phyloP scores from a whole-genome alignment of 2,888 invertebrate genomes.

The Alloscopus bannaensis region DNA sequence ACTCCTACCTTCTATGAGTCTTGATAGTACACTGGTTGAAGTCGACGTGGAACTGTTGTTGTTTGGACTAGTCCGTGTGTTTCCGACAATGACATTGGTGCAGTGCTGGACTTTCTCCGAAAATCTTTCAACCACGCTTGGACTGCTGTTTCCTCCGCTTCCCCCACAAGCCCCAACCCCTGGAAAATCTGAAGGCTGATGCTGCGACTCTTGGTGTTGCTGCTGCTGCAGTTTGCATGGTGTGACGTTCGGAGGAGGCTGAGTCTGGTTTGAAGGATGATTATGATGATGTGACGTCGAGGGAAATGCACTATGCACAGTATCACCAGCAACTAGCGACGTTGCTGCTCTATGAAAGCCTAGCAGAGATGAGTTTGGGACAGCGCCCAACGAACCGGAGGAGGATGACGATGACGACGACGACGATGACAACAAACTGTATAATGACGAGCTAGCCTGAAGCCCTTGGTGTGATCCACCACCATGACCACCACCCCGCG shows the following conservation, averaged over 20 bases:
- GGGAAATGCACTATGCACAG: slow-evolving; percentile 63
- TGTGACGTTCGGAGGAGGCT: slow-evolving; percentile 45
- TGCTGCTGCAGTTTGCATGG: slow-evolving; percentile 43
- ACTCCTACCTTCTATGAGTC: slow-evolving; percentile 65
- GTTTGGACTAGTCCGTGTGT: slow-evolving; percentile 67
- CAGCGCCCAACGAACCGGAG: slow-evolving; percentile 38
- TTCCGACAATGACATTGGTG: slow-evolving; percentile 64
- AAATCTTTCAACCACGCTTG: slow-evolving; percentile 60
- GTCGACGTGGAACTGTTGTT: slow-evolving; percentile 61
- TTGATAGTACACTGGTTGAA: slow-evolving; percentile 65
- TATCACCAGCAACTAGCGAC: slow-evolving; percentile 65
- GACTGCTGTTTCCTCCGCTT: slow-evolving; percentile 36
- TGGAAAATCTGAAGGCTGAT: slow-evolving; percentile 29
- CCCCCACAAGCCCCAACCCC: slow-evolving; percentile 43
- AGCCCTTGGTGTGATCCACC: slow-evolving; percentile 36
- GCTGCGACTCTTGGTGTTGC: not conserved
- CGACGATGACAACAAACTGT: slow-evolving; percentile 39
- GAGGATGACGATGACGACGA: slow-evolving; percentile 43
- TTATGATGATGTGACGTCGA: slow-evolving; percentile 51
- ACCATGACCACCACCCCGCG: slow-evolving; percentile 53
- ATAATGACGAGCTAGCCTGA: slow-evolving; percentile 48
- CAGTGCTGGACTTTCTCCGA: slow-evolving; percentile 69
- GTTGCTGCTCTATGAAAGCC: slow-evolving; percentile 67
- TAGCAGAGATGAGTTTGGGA: slow-evolving; percentile 62
- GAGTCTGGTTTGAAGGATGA: slow-evolving; percentile 24